Percentiles rank a stretch among this genome's conserved stretches.
Evolutionary conservation across 2,113 vertebrate genomes (phyloP).

Genomic region (Cyphomyrus plagiostoma): DNA sequence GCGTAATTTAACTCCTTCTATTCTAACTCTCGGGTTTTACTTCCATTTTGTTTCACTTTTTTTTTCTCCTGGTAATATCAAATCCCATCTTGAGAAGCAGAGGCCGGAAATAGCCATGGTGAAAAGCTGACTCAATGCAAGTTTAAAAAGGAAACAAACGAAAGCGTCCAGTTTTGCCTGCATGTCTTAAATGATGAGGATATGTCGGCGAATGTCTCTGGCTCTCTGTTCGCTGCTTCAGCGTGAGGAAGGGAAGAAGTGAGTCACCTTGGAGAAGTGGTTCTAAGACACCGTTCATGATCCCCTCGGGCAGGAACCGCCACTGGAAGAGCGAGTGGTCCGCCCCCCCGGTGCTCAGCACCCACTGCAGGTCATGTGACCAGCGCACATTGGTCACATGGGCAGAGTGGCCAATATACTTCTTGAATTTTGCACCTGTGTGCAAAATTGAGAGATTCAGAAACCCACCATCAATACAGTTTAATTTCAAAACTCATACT

Average conservation of each 20-base stretch:
- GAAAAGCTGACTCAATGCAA: background rate
- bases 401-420: conserved; percentile 90
- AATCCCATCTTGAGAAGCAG: background rate
- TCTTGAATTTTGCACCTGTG: conserved; percentile 89
- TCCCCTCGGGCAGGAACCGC: conserved; percentile 87
- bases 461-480: background rate
- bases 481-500: background rate
- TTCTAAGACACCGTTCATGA: conserved; percentile 80
- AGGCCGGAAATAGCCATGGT: background rate
- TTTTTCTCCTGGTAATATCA: background rate
- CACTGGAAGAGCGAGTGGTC: conserved; percentile 97
- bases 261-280: conserved; percentile 75
- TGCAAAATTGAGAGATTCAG: conserved; percentile 17
- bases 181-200: background rate
- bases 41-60: background rate
- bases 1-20: background rate
- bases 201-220: background rate
- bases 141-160: background rate
- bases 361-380: conserved; percentile 94
- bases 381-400: conserved; percentile 93
- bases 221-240: background rate
- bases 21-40: background rate
- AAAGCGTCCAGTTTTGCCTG: background rate
- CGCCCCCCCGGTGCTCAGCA: conserved; percentile 86
- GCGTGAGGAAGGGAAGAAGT: background rate